Conservation (phyloP, 2,797 vertebrate species). For the Leptoclinus maculatus region DNA sequence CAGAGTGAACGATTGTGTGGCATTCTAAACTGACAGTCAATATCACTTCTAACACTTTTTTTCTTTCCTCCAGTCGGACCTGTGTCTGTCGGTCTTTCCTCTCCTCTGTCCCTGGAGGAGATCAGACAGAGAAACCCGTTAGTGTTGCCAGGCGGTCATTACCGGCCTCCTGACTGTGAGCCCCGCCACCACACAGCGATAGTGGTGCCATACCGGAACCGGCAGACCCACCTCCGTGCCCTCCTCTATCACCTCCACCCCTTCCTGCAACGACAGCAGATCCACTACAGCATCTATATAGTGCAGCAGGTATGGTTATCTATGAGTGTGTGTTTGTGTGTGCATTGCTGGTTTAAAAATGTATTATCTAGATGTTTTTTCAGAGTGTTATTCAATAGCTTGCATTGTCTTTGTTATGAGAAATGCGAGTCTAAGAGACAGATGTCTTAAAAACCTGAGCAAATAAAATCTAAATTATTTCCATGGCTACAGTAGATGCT, state of each 20-base stretch:
- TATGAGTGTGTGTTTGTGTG: not conserved
- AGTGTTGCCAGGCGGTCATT: conserved; percentile 88
- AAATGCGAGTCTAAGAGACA: not conserved
- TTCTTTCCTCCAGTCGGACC: conserved; percentile 88
- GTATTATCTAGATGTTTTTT: not conserved
- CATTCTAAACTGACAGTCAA: not conserved
- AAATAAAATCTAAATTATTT: not conserved
- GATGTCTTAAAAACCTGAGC: not conserved
- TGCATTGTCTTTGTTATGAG: not conserved
- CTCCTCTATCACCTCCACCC: conserved; percentile 97
- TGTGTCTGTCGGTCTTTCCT: conserved; percentile 89
- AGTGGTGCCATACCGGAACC: conserved; percentile 93
- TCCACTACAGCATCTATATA: conserved; percentile 96
- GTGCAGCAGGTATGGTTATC: conserved; percentile 90
- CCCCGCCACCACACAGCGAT: conserved; percentile 91
- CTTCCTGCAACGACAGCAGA: conserved; percentile 96
- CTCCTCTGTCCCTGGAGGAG: conserved; percentile 87
- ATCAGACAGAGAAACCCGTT: conserved; percentile 90
- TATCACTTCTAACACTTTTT: not conserved
- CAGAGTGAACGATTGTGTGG: not conserved
- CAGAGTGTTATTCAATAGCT: not conserved
- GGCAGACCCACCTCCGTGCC: conserved; percentile 91
- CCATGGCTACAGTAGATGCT: not conserved
- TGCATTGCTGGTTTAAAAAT: not conserved
- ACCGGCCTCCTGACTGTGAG: conserved; percentile 89